Base-by-base conservation (phyloP, 1,140 invertebrate genomes). In the Orussus abietinus region DNA sequence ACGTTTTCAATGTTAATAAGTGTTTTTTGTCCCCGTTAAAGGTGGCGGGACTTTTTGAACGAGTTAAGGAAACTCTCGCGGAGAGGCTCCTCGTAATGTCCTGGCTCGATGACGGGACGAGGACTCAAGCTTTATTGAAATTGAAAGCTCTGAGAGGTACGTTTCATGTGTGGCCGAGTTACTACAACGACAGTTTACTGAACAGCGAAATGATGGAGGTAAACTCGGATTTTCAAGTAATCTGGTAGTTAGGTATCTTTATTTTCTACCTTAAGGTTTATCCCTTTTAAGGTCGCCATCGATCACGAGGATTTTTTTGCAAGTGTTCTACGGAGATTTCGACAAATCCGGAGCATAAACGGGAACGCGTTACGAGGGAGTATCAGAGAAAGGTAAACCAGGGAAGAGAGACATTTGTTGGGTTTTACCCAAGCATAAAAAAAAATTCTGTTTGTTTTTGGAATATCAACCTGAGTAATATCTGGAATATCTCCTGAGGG, bases 31-130 rank as follows among this genome's bases (percentile, higher is more conserved):
- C n/a, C n/a, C n/a, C n/a, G n/a, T 7, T 17, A 13, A 17, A 66
- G 63, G 53, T 66, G 30, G 46, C 37, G 6, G 43, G 42, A 21
- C 26, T 85, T 60, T 81, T 85, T 45, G 64, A 75, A 22, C 72
- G 76, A 18, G 74, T 85, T 14, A 77, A 80, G 47, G 60, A 76
- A 19, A 76, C 82, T 2, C 76, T 85, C 39, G 75, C 77, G 21
- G 67, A 75, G 9, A 67, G 80, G 4, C 71, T 85, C 26, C 53
- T 74, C 22, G 63, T 75, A 20, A 76, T 80, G 31, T 66, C 73
- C n/a, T 85, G 83, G 83, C 72, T 85, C 41, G 81, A 85, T 49
- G 69, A 78, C 12, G 66, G 75, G 17, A 83, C 81, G 1, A 74
- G 75, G 57, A 53, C 59, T 6, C 73, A 75, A 14, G 81, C 80